phyloP scores from a whole-genome alignment of 2,113 vertebrate genomes.

The Colossoma macropomum region DNA sequence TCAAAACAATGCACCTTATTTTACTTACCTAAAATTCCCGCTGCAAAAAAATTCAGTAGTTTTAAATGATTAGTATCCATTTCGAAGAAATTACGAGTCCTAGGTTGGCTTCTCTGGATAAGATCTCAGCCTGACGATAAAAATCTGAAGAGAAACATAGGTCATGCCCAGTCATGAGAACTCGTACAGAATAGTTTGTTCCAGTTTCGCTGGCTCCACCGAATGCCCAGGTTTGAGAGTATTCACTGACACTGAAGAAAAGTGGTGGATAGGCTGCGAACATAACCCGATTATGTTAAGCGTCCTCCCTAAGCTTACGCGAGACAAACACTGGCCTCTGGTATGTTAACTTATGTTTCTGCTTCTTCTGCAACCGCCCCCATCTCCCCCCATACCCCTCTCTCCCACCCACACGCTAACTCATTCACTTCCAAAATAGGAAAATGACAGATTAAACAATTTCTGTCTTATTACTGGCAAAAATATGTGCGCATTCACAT shows the following conservation, averaged over 20 bases:
- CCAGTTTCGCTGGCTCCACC: not conserved
- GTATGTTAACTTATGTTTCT: not conserved
- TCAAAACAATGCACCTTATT: not conserved
- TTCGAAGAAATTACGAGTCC: not conserved
- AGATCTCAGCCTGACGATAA: not conserved
- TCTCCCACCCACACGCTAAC: not conserved
- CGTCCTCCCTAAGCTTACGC: too few species aligned
- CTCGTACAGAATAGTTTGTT: not conserved
- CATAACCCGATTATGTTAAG: too few species aligned
- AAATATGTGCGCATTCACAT: too few species aligned
- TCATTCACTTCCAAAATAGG: not conserved
- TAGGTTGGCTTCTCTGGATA: not conserved
- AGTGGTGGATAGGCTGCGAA: not conserved
- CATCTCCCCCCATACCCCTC: not conserved
- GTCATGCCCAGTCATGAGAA: not conserved
- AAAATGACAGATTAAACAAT: too few species aligned
- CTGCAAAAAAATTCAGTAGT: not conserved
- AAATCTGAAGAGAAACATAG: not conserved
- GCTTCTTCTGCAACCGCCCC: not conserved
- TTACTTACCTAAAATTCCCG: slow-evolving; percentile 33
- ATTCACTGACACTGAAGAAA: not conserved
- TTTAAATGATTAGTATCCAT: slow-evolving; percentile 16
- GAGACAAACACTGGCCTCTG: not conserved
- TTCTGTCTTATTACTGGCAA: too few species aligned
- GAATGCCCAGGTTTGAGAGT: not conserved